Base-by-base conservation (phyloP, 2,797 vertebrate species). In the Hephaestus fuliginosus region DNA sequence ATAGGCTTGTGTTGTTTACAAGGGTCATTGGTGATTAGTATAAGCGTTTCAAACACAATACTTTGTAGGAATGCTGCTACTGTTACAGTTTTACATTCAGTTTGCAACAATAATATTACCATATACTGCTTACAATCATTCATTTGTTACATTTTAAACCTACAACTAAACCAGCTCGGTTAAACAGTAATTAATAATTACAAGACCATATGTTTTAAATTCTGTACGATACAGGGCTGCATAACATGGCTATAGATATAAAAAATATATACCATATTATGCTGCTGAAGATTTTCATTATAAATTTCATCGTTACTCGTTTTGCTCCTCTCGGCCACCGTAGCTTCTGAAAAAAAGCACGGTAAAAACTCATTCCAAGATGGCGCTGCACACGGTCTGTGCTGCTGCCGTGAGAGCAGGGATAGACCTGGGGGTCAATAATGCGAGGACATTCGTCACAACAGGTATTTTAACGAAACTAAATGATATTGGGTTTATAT, bases 351-450 rank as follows among this genome's bases (percentile, higher is more conserved):
- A 28, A 30, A 36, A 30, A 6, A 2, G 25, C 25, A 20, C 0
- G 0, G 1, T 10, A 57, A n/a, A 17, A 61, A 2, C 0, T 44
- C 10, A 51, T 0, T 86, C 41, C 91, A 96, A 94, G 64, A 96
- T 96, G 96, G 96, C 95, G 95, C 84, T 94, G 67, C 93, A 91
- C 87, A 57, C 63, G 6, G 49, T 81, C 0, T 85, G 81, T 5
- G 1, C 41, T 0, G 20, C 64, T 56, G 30, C 83, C 1, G 9
- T 92, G n/a, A 66, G 91, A 20, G 15, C 51, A 1, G 86, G 88
- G 55, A 51, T 81, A 63, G 91, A 93, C 80, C 83, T 92, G 71
- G 84, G 91, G 87, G 89, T 92, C 86, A 94, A 30, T 41, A 91
- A 88, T 53, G 67, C 44, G 1, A 93, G 93, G 55, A 76, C 88